A percentile compares a stretch with the other conserved stretches of the same genome.
Evolutionary conservation across 2,888 invertebrate genomes (phyloP).

Genomic region (Tachina lurida): DNA sequence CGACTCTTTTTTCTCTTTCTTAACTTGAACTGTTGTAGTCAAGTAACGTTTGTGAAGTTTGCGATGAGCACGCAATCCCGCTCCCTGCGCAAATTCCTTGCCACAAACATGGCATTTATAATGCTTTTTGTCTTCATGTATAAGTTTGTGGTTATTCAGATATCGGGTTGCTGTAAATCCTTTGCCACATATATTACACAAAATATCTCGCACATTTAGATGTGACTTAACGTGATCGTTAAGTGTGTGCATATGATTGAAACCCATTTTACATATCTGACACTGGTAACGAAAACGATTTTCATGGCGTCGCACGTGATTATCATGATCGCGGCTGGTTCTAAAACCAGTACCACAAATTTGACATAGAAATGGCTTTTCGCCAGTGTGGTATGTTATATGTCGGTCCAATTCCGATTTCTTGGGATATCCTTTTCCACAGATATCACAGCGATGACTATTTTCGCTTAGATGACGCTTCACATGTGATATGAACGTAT

Average conservation of each 20-base stretch:
- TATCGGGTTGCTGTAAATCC: conserved; percentile 74
- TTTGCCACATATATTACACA: conserved; percentile 76
- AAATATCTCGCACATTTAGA: conserved; percentile 76
- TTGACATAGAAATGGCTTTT: conserved; percentile 72
- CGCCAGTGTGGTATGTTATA: conserved; percentile 74
- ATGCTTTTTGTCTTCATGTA: conserved; percentile 76
- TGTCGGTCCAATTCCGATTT: conserved; percentile 57
- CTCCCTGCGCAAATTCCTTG: conserved; percentile 77
- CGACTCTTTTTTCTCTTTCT: conserved; percentile 34
- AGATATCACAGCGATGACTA: conserved; percentile 63
- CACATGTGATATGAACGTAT: conserved; percentile 61
- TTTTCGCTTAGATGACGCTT: conserved; percentile 61
- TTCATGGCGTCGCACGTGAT: conserved; percentile 63
- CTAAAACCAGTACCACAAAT: conserved; percentile 75
- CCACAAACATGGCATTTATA: conserved; percentile 77
- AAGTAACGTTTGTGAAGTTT: conserved; percentile 56
- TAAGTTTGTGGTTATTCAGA: conserved; percentile 76
- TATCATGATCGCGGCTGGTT: conserved; percentile 65
- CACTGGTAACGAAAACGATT: conserved; percentile 63
- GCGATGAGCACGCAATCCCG: conserved; percentile 74
- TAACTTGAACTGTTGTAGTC: conserved; percentile 30
- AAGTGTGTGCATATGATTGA: conserved; percentile 53
- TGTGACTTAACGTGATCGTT: conserved; percentile 77
- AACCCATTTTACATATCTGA: conserved; percentile 62
- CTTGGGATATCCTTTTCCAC: conserved; percentile 62